Percentiles rank a stretch among this genome's conserved stretches.
phyloP scores from a whole-genome alignment of 2,888 invertebrate genomes.

The Reticulitermes lucifugus region DNA sequence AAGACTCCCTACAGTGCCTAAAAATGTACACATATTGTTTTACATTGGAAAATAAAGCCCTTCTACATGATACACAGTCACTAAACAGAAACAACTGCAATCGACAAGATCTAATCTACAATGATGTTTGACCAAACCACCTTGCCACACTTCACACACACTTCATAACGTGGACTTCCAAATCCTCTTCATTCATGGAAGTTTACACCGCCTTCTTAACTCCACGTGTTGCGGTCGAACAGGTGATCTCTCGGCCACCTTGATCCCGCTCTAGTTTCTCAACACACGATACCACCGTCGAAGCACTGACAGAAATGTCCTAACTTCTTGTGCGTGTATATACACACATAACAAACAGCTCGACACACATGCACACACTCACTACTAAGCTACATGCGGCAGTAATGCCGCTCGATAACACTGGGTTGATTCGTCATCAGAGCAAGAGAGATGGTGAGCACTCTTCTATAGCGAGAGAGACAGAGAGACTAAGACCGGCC shows the following conservation, averaged over 20 bases:
- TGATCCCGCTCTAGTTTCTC: background rate
- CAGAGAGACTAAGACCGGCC: background rate
- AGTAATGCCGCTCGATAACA: slow-evolving; percentile 45
- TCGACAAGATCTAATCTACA: too few relatives aligned
- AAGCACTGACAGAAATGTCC: background rate
- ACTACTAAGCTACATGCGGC: background rate
- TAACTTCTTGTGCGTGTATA: background rate
- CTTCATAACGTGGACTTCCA: background rate
- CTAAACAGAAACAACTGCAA: too few relatives aligned
- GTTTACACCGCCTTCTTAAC: too few relatives aligned
- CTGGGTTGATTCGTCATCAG: slow-evolving; percentile 41
- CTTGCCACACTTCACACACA: background rate
- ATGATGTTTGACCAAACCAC: background rate
- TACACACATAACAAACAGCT: background rate
- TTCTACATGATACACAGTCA: background rate
- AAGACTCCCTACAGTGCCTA: background rate
- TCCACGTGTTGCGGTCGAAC: background rate
- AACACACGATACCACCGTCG: background rate
- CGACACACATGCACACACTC: background rate
- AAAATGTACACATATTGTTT: background rate
- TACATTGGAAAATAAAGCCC: background rate
- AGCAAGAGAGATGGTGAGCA: background rate
- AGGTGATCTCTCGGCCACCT: background rate
- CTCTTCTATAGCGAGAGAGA: background rate
- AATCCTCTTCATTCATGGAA: background rate